Evolutionary conservation across 2,113 vertebrate genomes (phyloP), one percentile per base, ranked within the genome.

Genomic region (Capreolus pygargus): DNA sequence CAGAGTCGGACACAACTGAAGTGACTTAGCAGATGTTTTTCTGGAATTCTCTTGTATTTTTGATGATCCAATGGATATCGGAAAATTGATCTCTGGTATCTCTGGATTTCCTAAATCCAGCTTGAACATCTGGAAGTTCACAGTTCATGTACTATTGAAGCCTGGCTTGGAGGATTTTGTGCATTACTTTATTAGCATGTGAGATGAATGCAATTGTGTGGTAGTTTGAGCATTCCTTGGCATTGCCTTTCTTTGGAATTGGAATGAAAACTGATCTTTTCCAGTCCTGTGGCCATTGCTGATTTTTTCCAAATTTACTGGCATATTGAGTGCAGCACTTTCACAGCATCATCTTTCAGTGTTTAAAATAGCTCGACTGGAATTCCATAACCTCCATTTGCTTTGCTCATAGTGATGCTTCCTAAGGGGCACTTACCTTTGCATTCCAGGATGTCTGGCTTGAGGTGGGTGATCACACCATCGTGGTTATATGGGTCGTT

Each of bases 131-230:
- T 39, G 10, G 19, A 39, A 70, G 2, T 12, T 70, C 64, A 23
- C 0, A 4, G 67, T 70, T 70, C n/a, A 70, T 5, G 3, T 70
- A 70, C 5, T 70, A 11, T 6, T 39, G n/a, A 70, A 39, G 10
- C 10, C 5, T 70, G 19, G n/a, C 5, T 39, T 70, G 67, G 67
- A 70, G 10, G 39, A 39, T 70, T 39, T 39, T 70, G 19, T 11
- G n/a, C 1, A 6, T 36, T 23, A 70, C 19, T 70, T 70, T 39
- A 2, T n/a, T 70, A 70, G 67, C 0, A 0, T 23, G n/a, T 39
- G 67, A 39, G 19, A 70, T 70, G 67, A 39, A n/a, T 23, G 19
- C n/a, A 39, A 3, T 39, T 70, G n/a, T 70, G 67, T 0, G 0
- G n/a, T 70, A 70, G 19, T 70, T 23, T 70, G 19, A 70, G 10